Evolutionary conservation across 37 sponge, comb jelly and placozoan species (phyloP).

Genomic region (Aphrocallistes beatrix): DNA sequence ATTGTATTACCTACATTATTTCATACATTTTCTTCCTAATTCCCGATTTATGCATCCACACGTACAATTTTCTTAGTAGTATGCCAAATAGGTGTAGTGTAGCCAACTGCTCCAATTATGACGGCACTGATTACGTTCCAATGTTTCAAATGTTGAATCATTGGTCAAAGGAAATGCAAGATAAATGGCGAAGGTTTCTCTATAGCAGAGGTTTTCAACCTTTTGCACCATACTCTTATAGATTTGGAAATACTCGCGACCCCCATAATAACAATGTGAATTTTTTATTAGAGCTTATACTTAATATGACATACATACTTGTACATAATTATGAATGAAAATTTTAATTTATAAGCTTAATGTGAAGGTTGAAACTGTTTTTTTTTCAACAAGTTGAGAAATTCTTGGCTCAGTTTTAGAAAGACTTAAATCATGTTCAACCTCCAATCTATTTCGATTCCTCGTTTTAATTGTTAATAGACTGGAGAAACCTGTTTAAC

Average conservation of each 20-base stretch:
- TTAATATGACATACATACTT: not conserved
- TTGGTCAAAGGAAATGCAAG: no score
- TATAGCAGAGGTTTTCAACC: no score
- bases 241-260: not conserved
- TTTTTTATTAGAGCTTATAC: not conserved
- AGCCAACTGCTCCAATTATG: no score
- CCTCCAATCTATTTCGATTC: not conserved
- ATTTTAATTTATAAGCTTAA: not conserved
- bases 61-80: no score
- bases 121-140: no score
- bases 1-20: no score
- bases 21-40: no score
- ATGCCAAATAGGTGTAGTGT: no score
- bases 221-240: no score
- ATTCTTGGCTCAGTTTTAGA: not conserved
- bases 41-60: no score
- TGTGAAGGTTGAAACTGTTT: not conserved
- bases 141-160: no score
- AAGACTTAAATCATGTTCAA: not conserved
- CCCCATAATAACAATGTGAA: not conserved
- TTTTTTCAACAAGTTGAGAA: not conserved
- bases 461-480: not conserved
- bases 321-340: not conserved
- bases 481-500: not conserved
- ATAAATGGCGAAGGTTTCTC: no score